Evolutionary conservation across 1,140 invertebrate genomes (phyloP).

Genomic region (Drosophila funebris): DNA sequence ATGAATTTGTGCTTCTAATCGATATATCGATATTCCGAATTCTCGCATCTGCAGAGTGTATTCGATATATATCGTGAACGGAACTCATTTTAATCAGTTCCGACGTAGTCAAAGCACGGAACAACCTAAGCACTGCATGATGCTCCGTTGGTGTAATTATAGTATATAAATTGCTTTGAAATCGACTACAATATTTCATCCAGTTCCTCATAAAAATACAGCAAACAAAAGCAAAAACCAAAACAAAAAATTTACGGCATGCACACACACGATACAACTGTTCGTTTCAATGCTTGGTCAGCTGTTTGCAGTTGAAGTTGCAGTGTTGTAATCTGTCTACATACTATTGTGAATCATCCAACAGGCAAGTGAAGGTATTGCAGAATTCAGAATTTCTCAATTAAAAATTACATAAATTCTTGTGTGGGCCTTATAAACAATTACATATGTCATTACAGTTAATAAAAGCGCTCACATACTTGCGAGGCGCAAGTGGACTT

Average conservation of each 20-base stretch:
- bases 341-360: conserved; percentile 43
- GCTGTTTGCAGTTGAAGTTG: not conserved
- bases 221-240: no score
- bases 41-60: no score
- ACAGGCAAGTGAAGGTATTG: conserved; percentile 59
- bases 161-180: no score
- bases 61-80: no score
- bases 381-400: conserved; percentile 31
- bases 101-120: no score
- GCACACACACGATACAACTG: conserved; percentile 13
- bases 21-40: no score
- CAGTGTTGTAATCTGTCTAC: conserved; percentile 24
- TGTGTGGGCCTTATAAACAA: conserved; percentile 13
- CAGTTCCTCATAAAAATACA: no score
- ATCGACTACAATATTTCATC: no score
- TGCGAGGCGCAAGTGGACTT: conserved; percentile 44
- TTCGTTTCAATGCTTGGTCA: not conserved
- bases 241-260: conserved; percentile 30
- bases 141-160: no score
- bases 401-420: conserved; percentile 71
- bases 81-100: no score
- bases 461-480: conserved; percentile 53
- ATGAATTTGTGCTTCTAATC: no score
- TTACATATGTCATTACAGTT: conserved; percentile 73
- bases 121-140: no score